Percentiles rank a stretch among this genome's conserved stretches.
Evolutionary conservation across 2,888 invertebrate species (phyloP).

Genomic region (Bimastos eiseni): DNA sequence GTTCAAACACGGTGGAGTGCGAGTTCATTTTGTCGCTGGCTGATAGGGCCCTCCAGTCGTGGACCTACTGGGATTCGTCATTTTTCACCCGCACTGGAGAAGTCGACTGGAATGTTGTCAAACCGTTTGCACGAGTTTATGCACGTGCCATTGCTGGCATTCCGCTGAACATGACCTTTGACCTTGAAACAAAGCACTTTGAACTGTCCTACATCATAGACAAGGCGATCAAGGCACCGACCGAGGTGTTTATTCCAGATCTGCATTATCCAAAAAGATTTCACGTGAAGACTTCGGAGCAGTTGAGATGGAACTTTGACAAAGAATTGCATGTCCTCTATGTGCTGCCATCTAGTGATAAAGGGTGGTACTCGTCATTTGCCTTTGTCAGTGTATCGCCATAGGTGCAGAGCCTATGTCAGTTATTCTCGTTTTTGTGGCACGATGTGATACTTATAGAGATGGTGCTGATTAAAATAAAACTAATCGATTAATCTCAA

Average conservation of each 20-base stretch:
- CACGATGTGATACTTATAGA: neutral
- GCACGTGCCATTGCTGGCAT: conserved; percentile 47
- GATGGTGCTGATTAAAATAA: no score
- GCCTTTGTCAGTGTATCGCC: neutral
- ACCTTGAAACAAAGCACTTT: conserved; percentile 40
- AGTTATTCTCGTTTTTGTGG: neutral
- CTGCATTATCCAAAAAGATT: conserved; percentile 46
- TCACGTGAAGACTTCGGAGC: conserved; percentile 26
- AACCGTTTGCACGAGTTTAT: conserved; percentile 46
- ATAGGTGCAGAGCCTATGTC: neutral
- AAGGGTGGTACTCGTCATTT: neutral
- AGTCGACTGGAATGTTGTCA: conserved; percentile 36
- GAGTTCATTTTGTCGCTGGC: conserved; percentile 45
- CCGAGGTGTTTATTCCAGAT: conserved; percentile 48
- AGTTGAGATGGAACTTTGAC: conserved; percentile 28
- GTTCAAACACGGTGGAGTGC: conserved; percentile 47
- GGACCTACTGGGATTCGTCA: conserved; percentile 52
- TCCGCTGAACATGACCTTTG: conserved; percentile 44
- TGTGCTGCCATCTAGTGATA: neutral
- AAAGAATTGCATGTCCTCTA: neutral
- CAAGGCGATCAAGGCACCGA: conserved; percentile 41
- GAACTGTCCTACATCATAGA: conserved; percentile 40
- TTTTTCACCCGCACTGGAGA: conserved; percentile 46
- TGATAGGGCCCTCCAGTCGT: conserved; percentile 49
- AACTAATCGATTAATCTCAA: no score